Evolutionary conservation across 2,888 invertebrate species (phyloP).

Genomic region (Atherix ibis): DNA sequence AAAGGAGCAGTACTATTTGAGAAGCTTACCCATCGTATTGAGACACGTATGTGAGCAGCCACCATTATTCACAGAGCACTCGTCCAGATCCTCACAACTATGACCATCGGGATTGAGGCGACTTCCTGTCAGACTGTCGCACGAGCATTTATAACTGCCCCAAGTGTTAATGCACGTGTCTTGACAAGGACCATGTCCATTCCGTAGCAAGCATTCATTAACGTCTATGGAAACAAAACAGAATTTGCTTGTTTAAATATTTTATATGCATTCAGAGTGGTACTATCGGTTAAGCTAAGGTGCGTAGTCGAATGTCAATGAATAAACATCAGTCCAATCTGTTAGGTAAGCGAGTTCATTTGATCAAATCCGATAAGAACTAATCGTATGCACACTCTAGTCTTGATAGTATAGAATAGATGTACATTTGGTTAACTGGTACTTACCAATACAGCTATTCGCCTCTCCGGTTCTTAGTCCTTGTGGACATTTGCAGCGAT

Average conservation of each 20-base stretch:
- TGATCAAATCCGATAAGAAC: no score
- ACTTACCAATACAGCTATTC: slow-evolving; percentile 17
- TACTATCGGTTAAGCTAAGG: no score
- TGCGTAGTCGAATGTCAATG: no score
- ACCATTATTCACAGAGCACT: slow-evolving; percentile 13
- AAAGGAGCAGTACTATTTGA: no score
- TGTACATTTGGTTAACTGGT: no score
- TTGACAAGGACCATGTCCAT: slow-evolving; percentile 43
- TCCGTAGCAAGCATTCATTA: slow-evolving; percentile 41
- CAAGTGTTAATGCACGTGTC: slow-evolving; percentile 39
- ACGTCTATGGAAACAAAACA: slow-evolving; percentile 35
- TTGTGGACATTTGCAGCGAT: slow-evolving; percentile 33
- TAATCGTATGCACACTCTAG: no score
- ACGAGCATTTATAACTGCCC: slow-evolving; percentile 40
- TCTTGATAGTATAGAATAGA: no score
- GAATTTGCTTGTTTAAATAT: no score
- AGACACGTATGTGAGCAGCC: slow-evolving; percentile 15
- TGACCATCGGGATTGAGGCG: slow-evolving; percentile 37
- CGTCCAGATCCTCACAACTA: slow-evolving; percentile 26
- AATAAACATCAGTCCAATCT: no score
- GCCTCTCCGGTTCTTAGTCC: slow-evolving; percentile 29
- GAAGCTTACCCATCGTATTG: slow-evolving; percentile 13
- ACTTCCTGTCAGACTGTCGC: slow-evolving; percentile 37
- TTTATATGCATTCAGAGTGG: no score
- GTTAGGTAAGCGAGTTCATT: no score